phyloP scores from a whole-genome alignment of 2,888 invertebrate species.

The Lomographa bimaculata region DNA sequence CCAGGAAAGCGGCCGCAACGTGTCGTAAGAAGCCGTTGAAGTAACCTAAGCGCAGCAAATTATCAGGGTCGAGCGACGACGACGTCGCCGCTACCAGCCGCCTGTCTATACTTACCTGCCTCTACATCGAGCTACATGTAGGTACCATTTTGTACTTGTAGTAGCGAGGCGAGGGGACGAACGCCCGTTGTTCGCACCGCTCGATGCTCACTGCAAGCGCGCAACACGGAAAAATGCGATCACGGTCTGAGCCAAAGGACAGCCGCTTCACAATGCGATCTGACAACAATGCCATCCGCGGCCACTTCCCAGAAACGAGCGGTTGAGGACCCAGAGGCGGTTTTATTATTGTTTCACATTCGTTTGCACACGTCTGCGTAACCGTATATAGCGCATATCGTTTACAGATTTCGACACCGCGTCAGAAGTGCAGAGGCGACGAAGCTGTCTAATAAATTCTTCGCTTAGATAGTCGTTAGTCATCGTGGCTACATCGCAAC shows the following conservation, averaged over 20 bases:
- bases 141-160: constrained; percentile 43
- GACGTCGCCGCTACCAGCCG: constrained; percentile 60
- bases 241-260: constrained; percentile 62
- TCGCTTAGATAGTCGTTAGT: constrained; percentile 30
- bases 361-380: constrained; percentile 39
- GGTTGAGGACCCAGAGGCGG: constrained; percentile 29
- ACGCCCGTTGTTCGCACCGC: constrained; percentile 28
- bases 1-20: constrained; percentile 65
- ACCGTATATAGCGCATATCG: constrained; percentile 29
- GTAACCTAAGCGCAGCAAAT: constrained; percentile 81
- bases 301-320: constrained; percentile 51
- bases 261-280: constrained; percentile 47
- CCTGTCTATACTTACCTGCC: constrained; percentile 52
- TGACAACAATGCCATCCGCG: constrained; percentile 49
- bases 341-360: constrained; percentile 41
- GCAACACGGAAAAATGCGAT: constrained; percentile 64
- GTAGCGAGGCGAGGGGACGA: constrained; percentile 54
- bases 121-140: constrained; percentile 36
- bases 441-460: constrained; percentile 35
- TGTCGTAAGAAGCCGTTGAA: constrained; percentile 82
- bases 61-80: constrained; percentile 78
- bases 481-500: constrained; percentile 25
- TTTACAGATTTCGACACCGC: constrained; percentile 16
- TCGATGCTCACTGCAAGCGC: constrained; percentile 47
- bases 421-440: constrained; percentile 19